Evolutionary conservation across 1,140 invertebrate species (phyloP).

Genomic region (Penaeus indicus): DNA sequence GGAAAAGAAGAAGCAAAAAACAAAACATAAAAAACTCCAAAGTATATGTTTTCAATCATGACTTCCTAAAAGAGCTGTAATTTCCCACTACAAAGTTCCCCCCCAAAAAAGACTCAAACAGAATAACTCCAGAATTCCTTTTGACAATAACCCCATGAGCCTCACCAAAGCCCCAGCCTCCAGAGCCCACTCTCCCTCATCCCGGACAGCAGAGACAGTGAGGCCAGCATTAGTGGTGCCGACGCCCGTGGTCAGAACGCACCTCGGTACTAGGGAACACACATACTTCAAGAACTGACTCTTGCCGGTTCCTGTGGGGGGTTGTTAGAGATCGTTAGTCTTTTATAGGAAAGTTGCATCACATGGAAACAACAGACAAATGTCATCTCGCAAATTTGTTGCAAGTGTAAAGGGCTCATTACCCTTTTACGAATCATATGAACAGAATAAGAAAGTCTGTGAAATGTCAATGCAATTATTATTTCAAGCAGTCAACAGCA

Average conservation of each 20-base stretch:
- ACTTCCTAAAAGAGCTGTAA: not conserved
- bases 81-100: not conserved
- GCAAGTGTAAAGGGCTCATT: too few relatives aligned
- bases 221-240: constrained; percentile 90
- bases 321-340: too few relatives aligned
- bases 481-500: too few relatives aligned
- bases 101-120: not conserved
- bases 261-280: constrained; percentile 80
- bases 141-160: not conserved
- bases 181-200: constrained; percentile 83
- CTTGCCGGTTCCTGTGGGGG: constrained; percentile 79
- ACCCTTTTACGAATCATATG: too few relatives aligned
- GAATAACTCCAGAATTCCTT: too few relatives aligned
- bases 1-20: not conserved
- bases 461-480: too few relatives aligned
- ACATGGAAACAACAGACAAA: too few relatives aligned
- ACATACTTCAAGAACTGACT: constrained; percentile 88
- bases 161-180: constrained; percentile 83
- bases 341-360: too few relatives aligned
- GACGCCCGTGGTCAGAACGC: constrained; percentile 87
- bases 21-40: not conserved
- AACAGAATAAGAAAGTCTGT: too few relatives aligned
- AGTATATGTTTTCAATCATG: not conserved
- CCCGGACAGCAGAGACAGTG: constrained; percentile 85
- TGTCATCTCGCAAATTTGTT: too few relatives aligned